Percentiles rank a stretch among this genome's conserved stretches.
Conservation (phyloP, 2,113 vertebrate species). For the Petrocephalus zakoni region DNA sequence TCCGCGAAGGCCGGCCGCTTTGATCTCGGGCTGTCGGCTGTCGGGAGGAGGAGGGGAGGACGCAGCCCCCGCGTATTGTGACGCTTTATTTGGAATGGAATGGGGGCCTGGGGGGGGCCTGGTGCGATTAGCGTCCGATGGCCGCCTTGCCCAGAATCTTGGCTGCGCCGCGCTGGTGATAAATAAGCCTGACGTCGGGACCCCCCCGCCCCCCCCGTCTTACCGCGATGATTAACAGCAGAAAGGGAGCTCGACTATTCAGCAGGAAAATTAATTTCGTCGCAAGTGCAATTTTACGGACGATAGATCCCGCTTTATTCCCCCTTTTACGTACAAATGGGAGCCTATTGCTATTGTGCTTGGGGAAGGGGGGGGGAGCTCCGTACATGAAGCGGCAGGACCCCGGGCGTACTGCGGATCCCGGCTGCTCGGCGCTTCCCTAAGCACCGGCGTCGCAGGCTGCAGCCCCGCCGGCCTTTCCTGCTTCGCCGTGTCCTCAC, state of each 20-base stretch:
- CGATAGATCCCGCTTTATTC: not conserved
- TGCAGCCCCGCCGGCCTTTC: not conserved
- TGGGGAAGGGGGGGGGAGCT: not conserved
- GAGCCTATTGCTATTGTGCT: not conserved
- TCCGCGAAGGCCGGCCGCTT: constrained; percentile 17
- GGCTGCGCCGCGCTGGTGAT: not conserved
- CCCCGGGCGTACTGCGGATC: not conserved
- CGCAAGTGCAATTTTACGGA: not conserved
- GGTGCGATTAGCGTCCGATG: not conserved
- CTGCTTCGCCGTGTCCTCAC: not conserved
- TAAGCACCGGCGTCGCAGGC: not conserved
- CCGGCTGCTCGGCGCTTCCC: not conserved
- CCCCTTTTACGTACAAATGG: not conserved
- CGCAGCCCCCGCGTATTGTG: constrained; percentile 6
- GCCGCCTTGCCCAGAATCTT: not conserved
- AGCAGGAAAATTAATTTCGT: not conserved
- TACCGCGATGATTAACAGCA: too few relatives aligned
- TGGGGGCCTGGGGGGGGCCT: constrained; percentile 13
- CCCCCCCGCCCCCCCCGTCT: too few relatives aligned
- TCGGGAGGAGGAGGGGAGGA: constrained; percentile 38
- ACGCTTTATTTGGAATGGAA: constrained; percentile 30
- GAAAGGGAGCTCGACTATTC: not conserved
- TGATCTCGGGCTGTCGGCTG: constrained; percentile 44
- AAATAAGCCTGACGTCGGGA: constrained; percentile 25
- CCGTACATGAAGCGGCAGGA: not conserved